A percentile compares a stretch with the other conserved stretches of the same genome.
Evolutionary conservation across 2,888 invertebrate genomes (phyloP).

Genomic region (Labia minor): DNA sequence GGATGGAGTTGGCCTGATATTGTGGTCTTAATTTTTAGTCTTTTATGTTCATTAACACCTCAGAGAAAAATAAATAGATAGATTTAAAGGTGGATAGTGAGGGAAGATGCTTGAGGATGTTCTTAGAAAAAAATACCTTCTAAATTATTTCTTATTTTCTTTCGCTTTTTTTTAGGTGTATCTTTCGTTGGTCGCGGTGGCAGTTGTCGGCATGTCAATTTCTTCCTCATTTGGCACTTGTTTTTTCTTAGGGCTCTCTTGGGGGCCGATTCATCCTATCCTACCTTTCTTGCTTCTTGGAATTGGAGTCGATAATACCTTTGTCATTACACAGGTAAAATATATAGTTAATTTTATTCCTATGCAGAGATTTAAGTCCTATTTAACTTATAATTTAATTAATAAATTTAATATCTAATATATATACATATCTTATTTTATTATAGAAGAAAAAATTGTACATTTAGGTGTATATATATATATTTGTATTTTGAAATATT

Average conservation of each 20-base stretch:
- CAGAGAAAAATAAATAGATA: too few relatives aligned
- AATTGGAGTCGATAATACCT: slow-evolving; percentile 39
- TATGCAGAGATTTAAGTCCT: too few relatives aligned
- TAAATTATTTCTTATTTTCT: slow-evolving; percentile 13
- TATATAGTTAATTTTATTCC: too few relatives aligned
- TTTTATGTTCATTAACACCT: too few relatives aligned
- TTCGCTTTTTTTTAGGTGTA: slow-evolving; percentile 25
- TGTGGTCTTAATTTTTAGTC: too few relatives aligned
- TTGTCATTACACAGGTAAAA: slow-evolving; percentile 35
- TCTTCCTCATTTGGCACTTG: slow-evolving; percentile 36
- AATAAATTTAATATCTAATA: too few relatives aligned
- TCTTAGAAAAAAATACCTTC: not conserved
- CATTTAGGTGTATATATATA: too few relatives aligned
- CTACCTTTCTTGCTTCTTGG: slow-evolving; percentile 37
- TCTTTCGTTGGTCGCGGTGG: slow-evolving; percentile 33
- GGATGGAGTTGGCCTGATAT: too few relatives aligned
- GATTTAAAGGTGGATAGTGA: too few relatives aligned
- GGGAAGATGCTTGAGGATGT: too few relatives aligned
- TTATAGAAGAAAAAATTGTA: not conserved
- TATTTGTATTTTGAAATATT: too few relatives aligned
- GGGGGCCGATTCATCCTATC: slow-evolving; percentile 37
- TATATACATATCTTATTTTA: not conserved
- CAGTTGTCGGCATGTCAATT: slow-evolving; percentile 35
- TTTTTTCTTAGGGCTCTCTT: slow-evolving; percentile 34
- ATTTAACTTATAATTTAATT: too few relatives aligned